These are phyloP conservation scores for Leptosomus discolor DNA, from an alignment of 2,113 vertebrate species.

Conservation along the genomic window DNA sequence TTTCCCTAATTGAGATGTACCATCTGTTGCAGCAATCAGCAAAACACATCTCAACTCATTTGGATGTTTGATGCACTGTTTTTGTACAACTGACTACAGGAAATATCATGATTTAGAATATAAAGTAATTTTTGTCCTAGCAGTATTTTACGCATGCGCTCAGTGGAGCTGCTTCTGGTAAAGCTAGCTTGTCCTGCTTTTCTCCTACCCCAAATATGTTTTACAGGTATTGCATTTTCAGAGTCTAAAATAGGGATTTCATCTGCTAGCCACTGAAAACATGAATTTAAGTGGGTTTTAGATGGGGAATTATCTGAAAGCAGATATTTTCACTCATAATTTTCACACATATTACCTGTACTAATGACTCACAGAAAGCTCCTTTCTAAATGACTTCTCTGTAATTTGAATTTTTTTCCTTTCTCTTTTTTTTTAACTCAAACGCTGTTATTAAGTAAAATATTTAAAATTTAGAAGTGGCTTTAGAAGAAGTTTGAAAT, in stretches of 20 bases:
- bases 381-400: background rate
- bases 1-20: slow-evolving; percentile 61
- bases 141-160: background rate
- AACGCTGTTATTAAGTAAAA: background rate
- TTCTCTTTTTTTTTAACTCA: background rate
- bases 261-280: background rate
- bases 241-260: background rate
- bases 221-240: background rate
- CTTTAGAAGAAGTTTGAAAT: background rate
- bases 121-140: slow-evolving; percentile 13
- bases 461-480: background rate
- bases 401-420: background rate
- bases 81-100: slow-evolving; percentile 42
- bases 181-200: background rate
- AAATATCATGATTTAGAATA: slow-evolving; percentile 37
- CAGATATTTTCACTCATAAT: background rate
- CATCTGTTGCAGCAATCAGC: slow-evolving; percentile 64
- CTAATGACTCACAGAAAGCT: background rate
- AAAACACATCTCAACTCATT: slow-evolving; percentile 59
- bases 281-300: background rate
- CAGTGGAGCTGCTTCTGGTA: background rate
- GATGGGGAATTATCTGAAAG: background rate
- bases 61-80: slow-evolving; percentile 53
- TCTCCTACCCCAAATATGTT: background rate
- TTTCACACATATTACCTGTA: background rate